Evolutionary conservation across 2,888 invertebrate genomes (phyloP).

Genomic region (Sepiola atlantica): DNA sequence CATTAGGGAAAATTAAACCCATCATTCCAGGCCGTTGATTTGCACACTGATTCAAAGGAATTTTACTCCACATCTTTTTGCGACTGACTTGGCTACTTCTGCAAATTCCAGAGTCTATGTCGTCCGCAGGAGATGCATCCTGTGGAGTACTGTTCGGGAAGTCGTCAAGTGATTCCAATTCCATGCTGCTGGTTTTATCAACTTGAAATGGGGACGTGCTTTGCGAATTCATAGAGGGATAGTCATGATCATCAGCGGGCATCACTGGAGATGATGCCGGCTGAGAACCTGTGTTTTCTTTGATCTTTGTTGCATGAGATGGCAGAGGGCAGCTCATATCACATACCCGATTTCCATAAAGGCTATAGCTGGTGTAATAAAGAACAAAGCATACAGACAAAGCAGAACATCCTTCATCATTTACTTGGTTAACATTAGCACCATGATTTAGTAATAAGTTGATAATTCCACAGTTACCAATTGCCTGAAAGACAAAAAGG

Average conservation of each 20-base stretch:
- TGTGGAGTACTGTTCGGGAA: not conserved
- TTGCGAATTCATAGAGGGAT: not conserved
- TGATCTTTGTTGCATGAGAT: slow-evolving; percentile 49
- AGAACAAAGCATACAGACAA: slow-evolving; percentile 72
- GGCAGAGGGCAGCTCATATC: slow-evolving; percentile 65
- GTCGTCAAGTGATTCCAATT: not conserved
- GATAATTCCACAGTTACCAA: slow-evolving; percentile 65
- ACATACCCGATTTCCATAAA: slow-evolving; percentile 67
- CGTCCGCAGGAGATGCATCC: not conserved
- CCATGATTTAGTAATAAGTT: slow-evolving; percentile 73
- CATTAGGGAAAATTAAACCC: not conserved
- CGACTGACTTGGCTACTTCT: not conserved
- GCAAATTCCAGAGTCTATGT: slow-evolving; percentile 3
- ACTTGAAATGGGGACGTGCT: not conserved
- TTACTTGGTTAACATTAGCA: slow-evolving; percentile 73
- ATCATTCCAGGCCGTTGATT: not conserved
- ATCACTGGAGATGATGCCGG: not conserved
- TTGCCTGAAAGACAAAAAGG: not conserved
- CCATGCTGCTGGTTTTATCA: not conserved
- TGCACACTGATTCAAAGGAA: not conserved
- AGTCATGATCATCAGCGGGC: not conserved
- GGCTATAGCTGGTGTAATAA: slow-evolving; percentile 68
- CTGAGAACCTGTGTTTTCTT: slow-evolving; percentile 41
- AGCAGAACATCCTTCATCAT: slow-evolving; percentile 72
- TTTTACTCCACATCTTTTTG: not conserved